Evolutionary conservation across 2,888 invertebrate species (phyloP), one percentile per base, ranked within the genome.

Genomic region (Athalia rosae): DNA sequence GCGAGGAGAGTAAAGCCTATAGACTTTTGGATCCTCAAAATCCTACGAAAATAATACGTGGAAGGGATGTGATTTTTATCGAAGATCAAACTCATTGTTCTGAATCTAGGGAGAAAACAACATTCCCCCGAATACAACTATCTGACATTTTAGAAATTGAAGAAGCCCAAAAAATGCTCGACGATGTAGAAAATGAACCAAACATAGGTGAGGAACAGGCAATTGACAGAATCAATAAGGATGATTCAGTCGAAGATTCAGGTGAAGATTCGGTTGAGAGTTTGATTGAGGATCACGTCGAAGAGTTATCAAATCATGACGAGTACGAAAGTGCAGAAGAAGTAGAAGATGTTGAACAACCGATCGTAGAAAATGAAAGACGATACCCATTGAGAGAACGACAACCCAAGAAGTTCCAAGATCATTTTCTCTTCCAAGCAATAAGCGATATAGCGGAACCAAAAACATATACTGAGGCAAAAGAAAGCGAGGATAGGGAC

Each of bases 21-120:
- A 79, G 81, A 73, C 71, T 80, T 8, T 47, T 79, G 8, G 79
- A 81, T 63, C 77, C 80, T 50, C 45, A 11, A 5, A 77, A n/a
- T 64, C 78, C 80, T 11, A 58, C 62, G 7, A 50, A 81, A 3
- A 69, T 61, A 59, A 76, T 81, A 71, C 48, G 66, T 50, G 78
- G 78, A 45, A 62, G 82, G 48, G 76, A 81, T 76, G 81, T 81
- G 3, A 71, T 78, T 45, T 80, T 82, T 78, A 3, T 81, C 11
- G 81, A 82, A 78, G 4, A 53, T 48, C 13, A 6, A 15, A 45
- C n/a, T 67, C 59, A 4, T 13, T 50, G 7, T 50, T 50, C 11
- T 11, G 11, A 50, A 50, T 7, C 7, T 11, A 50, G 50, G 11
- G 11, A 11, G 8, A 50, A 9, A 7, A 7, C 50, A 50, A 7